phyloP scores from a whole-genome alignment of 2,113 vertebrate genomes.

The Rhodinocichla rosea region DNA sequence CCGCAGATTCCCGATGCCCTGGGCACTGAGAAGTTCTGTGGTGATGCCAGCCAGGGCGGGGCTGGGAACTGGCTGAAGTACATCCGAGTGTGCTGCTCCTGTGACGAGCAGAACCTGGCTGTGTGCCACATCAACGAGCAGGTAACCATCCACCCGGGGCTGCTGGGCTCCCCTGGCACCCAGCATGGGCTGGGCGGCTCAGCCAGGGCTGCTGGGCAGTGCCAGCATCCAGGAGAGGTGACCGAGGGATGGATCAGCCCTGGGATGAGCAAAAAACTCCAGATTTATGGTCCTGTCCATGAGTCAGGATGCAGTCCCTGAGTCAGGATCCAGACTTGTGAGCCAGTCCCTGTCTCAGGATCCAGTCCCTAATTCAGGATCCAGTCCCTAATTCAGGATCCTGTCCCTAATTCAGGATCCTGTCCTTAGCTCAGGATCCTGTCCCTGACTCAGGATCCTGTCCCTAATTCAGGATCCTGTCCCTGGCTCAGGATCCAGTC shows the following conservation, averaged over 20 bases:
- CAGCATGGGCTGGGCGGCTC: fast-evolving
- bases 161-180: not conserved
- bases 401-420: fast-evolving
- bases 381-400: fast-evolving
- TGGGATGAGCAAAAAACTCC: not conserved
- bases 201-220: fast-evolving
- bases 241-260: not conserved
- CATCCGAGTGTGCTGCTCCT: constrained; percentile 85
- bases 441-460: fast-evolving
- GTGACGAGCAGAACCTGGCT: constrained; percentile 89
- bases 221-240: fast-evolving
- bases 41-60: constrained; percentile 74
- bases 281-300: not conserved
- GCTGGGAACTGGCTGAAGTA: constrained; percentile 92
- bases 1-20: constrained; percentile 88
- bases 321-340: fast-evolving
- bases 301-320: not conserved
- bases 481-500: no score
- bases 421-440: fast-evolving
- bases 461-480: not conserved
- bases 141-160: constrained; percentile 60
- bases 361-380: fast-evolving
- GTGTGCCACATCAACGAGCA: constrained; percentile 90
- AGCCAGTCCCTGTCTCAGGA: fast-evolving
- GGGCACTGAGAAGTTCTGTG: constrained; percentile 84